Evolutionary conservation across 1,140 invertebrate species (phyloP), one percentile per base, ranked within the genome.

Genomic region (Dreissena rostriformis): DNA sequence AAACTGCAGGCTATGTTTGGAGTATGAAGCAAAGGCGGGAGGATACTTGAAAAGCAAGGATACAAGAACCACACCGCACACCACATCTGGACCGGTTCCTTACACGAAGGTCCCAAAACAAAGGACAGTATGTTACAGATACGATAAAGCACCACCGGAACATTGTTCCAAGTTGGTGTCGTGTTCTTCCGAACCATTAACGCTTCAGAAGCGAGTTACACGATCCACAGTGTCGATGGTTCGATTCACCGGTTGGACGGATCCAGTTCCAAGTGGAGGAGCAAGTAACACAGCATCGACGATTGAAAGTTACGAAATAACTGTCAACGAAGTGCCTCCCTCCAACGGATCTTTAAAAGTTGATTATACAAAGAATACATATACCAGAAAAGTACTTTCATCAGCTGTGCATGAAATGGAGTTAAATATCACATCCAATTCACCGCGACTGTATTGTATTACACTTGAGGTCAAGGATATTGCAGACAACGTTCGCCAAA

Each of bases 381-480:
- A 39, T 11, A 39, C 15, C 22, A 39, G 19, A 28, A 71, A 71
- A 14, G 17, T 29, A 39, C 24, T 29, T 5, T 39, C 10, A 29
- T 15, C 26, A 1, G 39, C 17, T 12, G 26, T 71, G 14, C 24
- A 71, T 51, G 39, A 72, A 15, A 49, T 72, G n/a, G 39, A 7
- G 4, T n/a, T 65, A 15, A 77, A 11, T 22, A 28, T 77, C 15
- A 24, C 24, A 5, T 39, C 61, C 2, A 24, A n/a, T 39, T 17
- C 22, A 39, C 78, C 78, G 39, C 10, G 15, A 24, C 53, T 80
- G 1, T 80, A 80, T 63, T 71, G 52, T 19, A 14, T 80, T 22
- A 29, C 22, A 71, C 53, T 80, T 11, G 78, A 72, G 29, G 78
- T 80, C 7, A 71, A 80, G 19, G 78, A 80, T 72, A 49, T 39